A percentile compares a stretch with the other conserved stretches of the same genome.
Conservation (phyloP, 2,888 invertebrate species). For the Acleris emargana region DNA sequence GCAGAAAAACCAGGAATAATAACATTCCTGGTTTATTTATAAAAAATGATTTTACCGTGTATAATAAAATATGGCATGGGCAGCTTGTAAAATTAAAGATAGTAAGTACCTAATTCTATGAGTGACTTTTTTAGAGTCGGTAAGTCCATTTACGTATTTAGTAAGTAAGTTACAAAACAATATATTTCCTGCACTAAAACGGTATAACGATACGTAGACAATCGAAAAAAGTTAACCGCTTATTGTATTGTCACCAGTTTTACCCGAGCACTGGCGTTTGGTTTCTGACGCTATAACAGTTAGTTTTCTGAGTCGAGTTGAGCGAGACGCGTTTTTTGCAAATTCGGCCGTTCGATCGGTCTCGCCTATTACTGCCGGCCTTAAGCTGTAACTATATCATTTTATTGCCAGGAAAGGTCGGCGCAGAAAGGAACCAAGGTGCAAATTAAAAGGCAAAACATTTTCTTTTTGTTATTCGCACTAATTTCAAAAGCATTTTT, state of each 20-base stretch:
- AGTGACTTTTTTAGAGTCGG: no score
- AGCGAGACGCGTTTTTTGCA: conserved; percentile 66
- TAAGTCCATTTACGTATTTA: no score
- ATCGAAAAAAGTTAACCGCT: no score
- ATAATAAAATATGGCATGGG: no score
- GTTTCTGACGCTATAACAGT: conserved; percentile 49
- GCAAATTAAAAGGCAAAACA: not conserved
- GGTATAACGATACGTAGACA: no score
- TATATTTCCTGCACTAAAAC: no score
- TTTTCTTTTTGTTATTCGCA: no score
- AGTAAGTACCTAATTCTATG: no score
- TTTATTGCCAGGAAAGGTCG: conserved; percentile 53
- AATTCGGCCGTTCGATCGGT: conserved; percentile 64
- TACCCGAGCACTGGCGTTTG: conserved; percentile 2
- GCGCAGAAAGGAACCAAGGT: conserved; percentile 50
- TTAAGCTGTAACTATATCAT: conserved; percentile 67
- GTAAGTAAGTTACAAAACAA: no score
- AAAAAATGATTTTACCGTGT: no score
- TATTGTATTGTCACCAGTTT: not conserved
- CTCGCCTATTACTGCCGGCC: conserved; percentile 64
- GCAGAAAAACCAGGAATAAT: conserved; percentile 39
- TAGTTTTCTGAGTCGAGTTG: conserved; percentile 49
- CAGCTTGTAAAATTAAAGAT: no score
- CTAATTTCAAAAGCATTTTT: no score
- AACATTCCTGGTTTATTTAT: conserved; percentile 14